These are phyloP conservation scores for Pimephales promelas DNA, from an alignment of 2,113 vertebrate species.

Conservation along the genomic window DNA sequence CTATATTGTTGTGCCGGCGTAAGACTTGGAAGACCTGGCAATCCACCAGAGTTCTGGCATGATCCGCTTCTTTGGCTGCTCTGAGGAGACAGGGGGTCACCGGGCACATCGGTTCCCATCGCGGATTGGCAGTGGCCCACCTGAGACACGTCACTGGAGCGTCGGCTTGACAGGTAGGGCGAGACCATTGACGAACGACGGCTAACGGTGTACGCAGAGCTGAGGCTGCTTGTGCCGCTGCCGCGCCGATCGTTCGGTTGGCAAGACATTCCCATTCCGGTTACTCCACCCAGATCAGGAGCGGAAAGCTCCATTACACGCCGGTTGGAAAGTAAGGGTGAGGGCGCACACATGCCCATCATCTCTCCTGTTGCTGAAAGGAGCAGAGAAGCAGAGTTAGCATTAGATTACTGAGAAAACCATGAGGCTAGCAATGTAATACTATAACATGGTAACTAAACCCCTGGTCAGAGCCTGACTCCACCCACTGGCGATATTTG, in stretches of 20 bases:
- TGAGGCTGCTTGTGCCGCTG: constrained; percentile 90
- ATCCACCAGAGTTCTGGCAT: constrained; percentile 63
- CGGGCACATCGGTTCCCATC: constrained; percentile 67
- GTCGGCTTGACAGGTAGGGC: constrained; percentile 82
- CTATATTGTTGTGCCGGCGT: constrained; percentile 90
- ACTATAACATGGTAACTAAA: too few relatives aligned
- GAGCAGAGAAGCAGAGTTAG: constrained; percentile 20
- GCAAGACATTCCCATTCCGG: constrained; percentile 58
- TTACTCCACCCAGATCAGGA: constrained; percentile 65
- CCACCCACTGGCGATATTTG: too few relatives aligned
- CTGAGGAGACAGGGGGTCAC: constrained; percentile 77
- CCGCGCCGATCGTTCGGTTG: constrained; percentile 81
- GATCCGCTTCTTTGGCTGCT: constrained; percentile 72
- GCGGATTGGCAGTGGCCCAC: constrained; percentile 59
- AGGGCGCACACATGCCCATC: constrained; percentile 72
- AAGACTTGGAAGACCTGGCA: constrained; percentile 82
- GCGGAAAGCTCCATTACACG: constrained; percentile 80
- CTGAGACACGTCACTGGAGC: constrained; percentile 80
- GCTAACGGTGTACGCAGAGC: constrained; percentile 93
- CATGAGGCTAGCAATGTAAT: too few relatives aligned
- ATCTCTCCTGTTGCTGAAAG: constrained; percentile 76
- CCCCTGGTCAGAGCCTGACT: too few relatives aligned
- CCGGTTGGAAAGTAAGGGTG: constrained; percentile 75
- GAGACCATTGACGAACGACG: constrained; percentile 89
- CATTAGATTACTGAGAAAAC: background rate